These are phyloP conservation scores for Microtus montanus DNA, from an alignment of 2,113 vertebrate genomes.

Conservation along the genomic window DNA sequence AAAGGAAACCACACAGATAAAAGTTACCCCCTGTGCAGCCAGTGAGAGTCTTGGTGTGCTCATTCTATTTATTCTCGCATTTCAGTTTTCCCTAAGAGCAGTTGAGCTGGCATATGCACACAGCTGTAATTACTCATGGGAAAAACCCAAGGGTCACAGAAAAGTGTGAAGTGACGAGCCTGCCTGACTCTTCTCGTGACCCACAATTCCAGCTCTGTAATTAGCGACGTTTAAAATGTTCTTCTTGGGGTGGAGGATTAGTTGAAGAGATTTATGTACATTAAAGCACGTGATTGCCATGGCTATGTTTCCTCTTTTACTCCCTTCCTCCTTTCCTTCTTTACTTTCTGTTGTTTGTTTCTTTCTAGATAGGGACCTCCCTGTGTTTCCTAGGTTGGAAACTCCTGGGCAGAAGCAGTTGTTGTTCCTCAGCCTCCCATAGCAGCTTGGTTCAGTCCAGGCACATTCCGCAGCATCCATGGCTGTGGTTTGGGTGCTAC, in stretches of 20 bases:
- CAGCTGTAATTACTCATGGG: not conserved
- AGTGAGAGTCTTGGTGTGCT: not conserved
- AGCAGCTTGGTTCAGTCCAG: not conserved
- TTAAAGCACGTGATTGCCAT: not conserved
- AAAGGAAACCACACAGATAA: constrained; percentile 9
- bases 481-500: not conserved
- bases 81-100: not conserved
- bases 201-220: not conserved
- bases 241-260: not conserved
- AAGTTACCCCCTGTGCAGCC: not conserved
- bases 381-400: not conserved
- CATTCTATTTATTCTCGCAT: not conserved
- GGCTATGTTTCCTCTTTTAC: not conserved
- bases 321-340: accelerated
- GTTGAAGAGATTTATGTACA: not conserved
- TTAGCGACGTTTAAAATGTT: not conserved
- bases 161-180: not conserved
- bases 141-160: not conserved
- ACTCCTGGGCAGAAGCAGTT: not conserved
- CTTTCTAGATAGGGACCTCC: not conserved
- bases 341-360: no score
- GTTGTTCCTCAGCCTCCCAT: not conserved
- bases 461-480: not conserved
- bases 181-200: not conserved
- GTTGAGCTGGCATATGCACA: not conserved